phyloP scores from a whole-genome alignment of 2,797 vertebrate genomes.

The Eulemur albifrons region DNA sequence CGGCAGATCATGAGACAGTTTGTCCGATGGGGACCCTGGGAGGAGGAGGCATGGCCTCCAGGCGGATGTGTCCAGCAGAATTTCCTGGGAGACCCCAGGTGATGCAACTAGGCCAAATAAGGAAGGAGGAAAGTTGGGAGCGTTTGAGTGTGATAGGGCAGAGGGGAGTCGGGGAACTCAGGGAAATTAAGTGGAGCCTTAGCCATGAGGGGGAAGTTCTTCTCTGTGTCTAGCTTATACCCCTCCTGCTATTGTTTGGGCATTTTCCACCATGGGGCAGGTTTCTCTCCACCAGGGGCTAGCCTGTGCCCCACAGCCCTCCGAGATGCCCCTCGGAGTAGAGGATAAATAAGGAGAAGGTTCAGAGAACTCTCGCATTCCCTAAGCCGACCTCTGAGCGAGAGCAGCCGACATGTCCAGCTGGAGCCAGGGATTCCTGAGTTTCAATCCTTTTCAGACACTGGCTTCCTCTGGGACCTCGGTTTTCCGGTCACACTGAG shows the following conservation, averaged over 20 bases:
- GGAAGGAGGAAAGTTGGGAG: not conserved
- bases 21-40: not conserved
- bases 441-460: conserved; percentile 73
- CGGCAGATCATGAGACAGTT: not conserved
- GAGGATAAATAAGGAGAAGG: conserved; percentile 29
- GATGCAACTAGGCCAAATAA: not conserved
- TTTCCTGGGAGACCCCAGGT: not conserved
- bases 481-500: conserved; percentile 66
- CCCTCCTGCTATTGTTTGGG: conserved; percentile 69
- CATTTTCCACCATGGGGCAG: not conserved
- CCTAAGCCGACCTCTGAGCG: not conserved
- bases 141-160: not conserved
- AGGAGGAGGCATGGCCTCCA: not conserved
- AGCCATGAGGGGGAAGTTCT: conserved; percentile 30
- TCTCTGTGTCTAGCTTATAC: conserved; percentile 70
- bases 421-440: conserved; percentile 65
- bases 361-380: conserved; percentile 38
- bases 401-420: conserved; percentile 54
- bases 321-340: conserved; percentile 44
- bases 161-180: not conserved
- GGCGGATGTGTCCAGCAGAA: not conserved
- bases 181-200: not conserved
- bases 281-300: conserved; percentile 46
- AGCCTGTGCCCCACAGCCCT: conserved; percentile 59
- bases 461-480: conserved; percentile 78